phyloP scores from a whole-genome alignment of 2,888 invertebrate genomes.

The Colostygia pectinataria region DNA sequence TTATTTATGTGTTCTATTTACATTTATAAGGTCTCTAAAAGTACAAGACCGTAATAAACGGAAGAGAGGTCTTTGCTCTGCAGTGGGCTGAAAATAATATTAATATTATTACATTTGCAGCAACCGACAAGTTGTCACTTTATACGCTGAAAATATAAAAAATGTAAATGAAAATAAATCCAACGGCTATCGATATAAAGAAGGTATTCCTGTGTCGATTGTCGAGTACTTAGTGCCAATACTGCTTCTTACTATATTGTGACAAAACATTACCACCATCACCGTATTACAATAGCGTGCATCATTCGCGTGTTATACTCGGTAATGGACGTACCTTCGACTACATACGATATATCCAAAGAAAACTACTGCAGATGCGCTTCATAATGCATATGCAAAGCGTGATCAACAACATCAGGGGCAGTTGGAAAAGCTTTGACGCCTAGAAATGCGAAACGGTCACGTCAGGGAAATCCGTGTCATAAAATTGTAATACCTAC shows the following conservation, averaged over 20 bases:
- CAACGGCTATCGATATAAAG: too few relatives aligned
- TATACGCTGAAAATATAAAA: too few relatives aligned
- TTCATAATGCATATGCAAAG: constrained; percentile 84
- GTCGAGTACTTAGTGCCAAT: background rate
- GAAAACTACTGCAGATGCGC: constrained; percentile 84
- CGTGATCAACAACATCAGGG: constrained; percentile 84
- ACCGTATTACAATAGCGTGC: constrained; percentile 68
- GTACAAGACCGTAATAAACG: too few relatives aligned
- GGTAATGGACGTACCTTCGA: constrained; percentile 83
- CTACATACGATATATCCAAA: constrained; percentile 84
- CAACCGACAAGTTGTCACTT: too few relatives aligned
- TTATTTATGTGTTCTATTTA: too few relatives aligned
- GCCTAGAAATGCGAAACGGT: constrained; percentile 82
- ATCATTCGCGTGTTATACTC: constrained; percentile 65
- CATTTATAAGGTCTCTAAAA: too few relatives aligned
- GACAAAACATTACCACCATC: constrained; percentile 46
- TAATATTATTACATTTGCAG: too few relatives aligned
- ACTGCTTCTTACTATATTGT: constrained; percentile 10
- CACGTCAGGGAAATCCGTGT: constrained; percentile 49
- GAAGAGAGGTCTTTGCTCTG: too few relatives aligned
- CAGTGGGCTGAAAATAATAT: too few relatives aligned
- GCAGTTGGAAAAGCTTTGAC: constrained; percentile 82
- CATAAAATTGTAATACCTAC: constrained; percentile 3
- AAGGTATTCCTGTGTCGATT: too few relatives aligned
- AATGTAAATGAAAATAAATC: too few relatives aligned